Evolutionary conservation across 2,113 vertebrate species (phyloP), one percentile per base, ranked within the genome.

Genomic region (Thinocorus orbignyianus): DNA sequence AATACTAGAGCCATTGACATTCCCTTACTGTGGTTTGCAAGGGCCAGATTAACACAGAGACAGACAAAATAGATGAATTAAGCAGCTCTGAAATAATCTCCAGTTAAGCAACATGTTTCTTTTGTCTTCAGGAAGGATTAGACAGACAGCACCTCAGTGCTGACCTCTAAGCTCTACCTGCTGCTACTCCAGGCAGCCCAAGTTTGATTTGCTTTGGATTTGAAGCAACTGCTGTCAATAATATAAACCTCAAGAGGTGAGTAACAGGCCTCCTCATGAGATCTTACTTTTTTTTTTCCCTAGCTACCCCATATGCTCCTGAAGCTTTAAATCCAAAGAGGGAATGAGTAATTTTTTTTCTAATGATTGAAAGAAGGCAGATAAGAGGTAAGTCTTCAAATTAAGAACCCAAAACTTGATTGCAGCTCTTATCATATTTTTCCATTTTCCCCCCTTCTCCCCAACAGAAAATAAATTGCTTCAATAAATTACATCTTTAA

Each of bases 351-450:
- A 64, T 79, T 88, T 92, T 90, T 90, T 92, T 80, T 62, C 55
- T 94, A 95, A 96, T 95, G 96, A 97, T 90, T 93, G 93, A 97
- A 95, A 92, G 80, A 89, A 96, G 86, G 54, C 72, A 96, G 97
- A 96, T 97, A 97, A 97, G 96, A 97, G 90, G 86, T 91, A 96
- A 79, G 92, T 84, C 89, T 97, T 95, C 92, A 96, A 96, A 98
- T 98, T 96, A 96, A 94, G 89, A 92, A 66, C 74, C 90, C 74
- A 77, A 81, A 49, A 69, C 90, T 87, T 86, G 94, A 96, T 97
- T 96, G 86, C 72, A 92, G 82, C 92, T 95, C 65, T 95, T 88
- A 93, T 86, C 88, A 72, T 80, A 84, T 93, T 96, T 96, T 97
- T 91, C 76, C 92, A 93, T 91, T 93, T 74, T 28, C 18, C 22